Percentiles rank a stretch among this genome's conserved stretches.
phyloP scores from a whole-genome alignment of 2,888 invertebrate species.

The Helicoverpa assulta region DNA sequence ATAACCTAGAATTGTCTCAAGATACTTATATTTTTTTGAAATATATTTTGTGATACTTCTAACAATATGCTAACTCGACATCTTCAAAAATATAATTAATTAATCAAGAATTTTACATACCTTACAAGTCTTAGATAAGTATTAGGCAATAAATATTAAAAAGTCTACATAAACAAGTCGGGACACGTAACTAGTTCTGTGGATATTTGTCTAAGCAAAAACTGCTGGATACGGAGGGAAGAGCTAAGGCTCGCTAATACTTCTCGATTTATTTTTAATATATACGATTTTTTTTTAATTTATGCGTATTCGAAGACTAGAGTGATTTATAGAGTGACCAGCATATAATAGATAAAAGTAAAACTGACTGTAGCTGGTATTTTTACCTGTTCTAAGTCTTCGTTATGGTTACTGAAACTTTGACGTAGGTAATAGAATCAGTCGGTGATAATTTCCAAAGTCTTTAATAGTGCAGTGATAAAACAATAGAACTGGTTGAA shows the following conservation, averaged over 20 bases:
- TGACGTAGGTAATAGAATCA: not conserved
- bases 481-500: too few relatives aligned
- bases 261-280: conserved; percentile 38
- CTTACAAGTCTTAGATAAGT: conserved; percentile 63
- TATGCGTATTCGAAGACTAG: conserved; percentile 33
- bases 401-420: not conserved
- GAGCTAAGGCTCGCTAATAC: conserved; percentile 64
- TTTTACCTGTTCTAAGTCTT: conserved; percentile 1
- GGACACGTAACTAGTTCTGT: conserved; percentile 87
- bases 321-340: conserved; percentile 45
- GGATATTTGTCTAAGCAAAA: conserved; percentile 88
- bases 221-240: conserved; percentile 79
- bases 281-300: conserved; percentile 30
- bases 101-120: conserved; percentile 33
- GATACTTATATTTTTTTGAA: too few relatives aligned
- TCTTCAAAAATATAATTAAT: conserved; percentile 26
- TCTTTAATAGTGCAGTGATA: too few relatives aligned
- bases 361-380: conserved; percentile 21
- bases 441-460: too few relatives aligned
- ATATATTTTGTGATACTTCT: too few relatives aligned
- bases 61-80: too few relatives aligned
- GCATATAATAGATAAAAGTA: conserved; percentile 12
- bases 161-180: conserved; percentile 80
- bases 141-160: conserved; percentile 81
- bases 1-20: too few relatives aligned